phyloP scores from a whole-genome alignment of 1,140 invertebrate genomes.

The Drosophila rhopaloa region DNA sequence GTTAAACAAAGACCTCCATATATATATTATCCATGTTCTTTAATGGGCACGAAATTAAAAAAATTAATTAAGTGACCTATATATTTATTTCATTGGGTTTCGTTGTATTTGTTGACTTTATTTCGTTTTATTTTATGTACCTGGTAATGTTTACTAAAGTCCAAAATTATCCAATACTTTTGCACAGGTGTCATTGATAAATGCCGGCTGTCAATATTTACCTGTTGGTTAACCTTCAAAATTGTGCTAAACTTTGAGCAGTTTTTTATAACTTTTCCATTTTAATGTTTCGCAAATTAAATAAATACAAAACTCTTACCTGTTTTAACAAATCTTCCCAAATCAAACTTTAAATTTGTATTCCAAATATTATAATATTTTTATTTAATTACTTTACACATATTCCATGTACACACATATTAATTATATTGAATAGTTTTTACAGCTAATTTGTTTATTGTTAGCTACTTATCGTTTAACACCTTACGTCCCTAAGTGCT shows the following conservation, averaged over 20 bases:
- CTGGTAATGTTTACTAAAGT: background rate
- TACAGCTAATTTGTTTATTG: constrained; percentile 18
- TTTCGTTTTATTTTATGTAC: background rate
- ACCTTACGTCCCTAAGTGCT: constrained; percentile 23
- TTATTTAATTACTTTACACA: constrained; percentile 33
- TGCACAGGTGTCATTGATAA: background rate
- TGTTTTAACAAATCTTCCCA: background rate
- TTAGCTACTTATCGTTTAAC: constrained; percentile 31
- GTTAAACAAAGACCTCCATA: background rate
- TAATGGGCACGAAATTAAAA: too few species aligned
- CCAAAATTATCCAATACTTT: background rate
- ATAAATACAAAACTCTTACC: background rate
- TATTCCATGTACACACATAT: constrained; percentile 17
- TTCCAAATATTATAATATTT: constrained; percentile 37
- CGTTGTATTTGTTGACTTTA: constrained; percentile 1
- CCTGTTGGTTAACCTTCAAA: background rate
- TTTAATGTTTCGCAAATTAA: background rate
- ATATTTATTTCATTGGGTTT: background rate
- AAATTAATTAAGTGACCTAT: too few species aligned
- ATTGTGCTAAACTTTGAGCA: background rate
- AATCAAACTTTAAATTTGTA: constrained; percentile 1
- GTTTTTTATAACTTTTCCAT: background rate
- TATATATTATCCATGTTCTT: background rate
- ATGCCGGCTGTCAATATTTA: background rate
- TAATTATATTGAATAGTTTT: constrained; percentile 6